phyloP scores from a whole-genome alignment of 2,888 invertebrate species.

The Catocala nupta region DNA sequence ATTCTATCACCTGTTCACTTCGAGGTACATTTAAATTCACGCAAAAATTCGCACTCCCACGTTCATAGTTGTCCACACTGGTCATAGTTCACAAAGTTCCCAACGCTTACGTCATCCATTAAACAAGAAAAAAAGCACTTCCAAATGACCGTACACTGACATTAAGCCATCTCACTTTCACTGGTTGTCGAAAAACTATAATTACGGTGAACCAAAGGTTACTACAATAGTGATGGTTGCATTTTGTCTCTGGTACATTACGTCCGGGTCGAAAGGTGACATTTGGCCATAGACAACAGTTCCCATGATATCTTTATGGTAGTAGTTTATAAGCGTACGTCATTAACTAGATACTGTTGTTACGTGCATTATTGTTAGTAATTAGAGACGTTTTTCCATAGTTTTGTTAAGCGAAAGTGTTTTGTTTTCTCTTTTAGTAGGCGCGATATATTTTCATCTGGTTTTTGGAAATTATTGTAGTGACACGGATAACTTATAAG shows the following conservation, averaged over 20 bases:
- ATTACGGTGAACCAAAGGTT: slow-evolving; percentile 56
- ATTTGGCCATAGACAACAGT: slow-evolving; percentile 28
- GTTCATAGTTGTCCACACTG: too few relatives aligned
- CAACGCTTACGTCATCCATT: slow-evolving; percentile 5
- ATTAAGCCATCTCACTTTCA: slow-evolving; percentile 68
- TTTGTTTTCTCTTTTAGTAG: slow-evolving; percentile 14
- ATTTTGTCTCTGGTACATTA: slow-evolving; percentile 3
- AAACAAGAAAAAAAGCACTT: slow-evolving; percentile 12
- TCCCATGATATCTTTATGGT: slow-evolving; percentile 18
- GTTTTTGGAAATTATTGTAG: neutral
- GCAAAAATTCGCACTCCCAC: too few relatives aligned
- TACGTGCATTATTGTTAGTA: slow-evolving; percentile 13
- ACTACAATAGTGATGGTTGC: slow-evolving; percentile 4
- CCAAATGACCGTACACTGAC: slow-evolving; percentile 39
- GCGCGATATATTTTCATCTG: neutral
- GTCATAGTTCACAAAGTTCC: slow-evolving; percentile 9
- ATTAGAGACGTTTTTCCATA: slow-evolving; percentile 11
- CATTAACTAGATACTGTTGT: slow-evolving; percentile 10
- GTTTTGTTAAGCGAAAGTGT: slow-evolving; percentile 17
- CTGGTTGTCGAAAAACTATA: slow-evolving; percentile 64
- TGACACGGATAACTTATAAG: too few relatives aligned
- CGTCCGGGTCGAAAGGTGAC: slow-evolving; percentile 52
- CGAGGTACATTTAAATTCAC: too few relatives aligned
- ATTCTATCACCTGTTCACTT: too few relatives aligned
- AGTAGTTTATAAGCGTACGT: slow-evolving; percentile 10